Base-by-base conservation (phyloP, 2,888 invertebrate species). In the Linyphia triangularis region DNA sequence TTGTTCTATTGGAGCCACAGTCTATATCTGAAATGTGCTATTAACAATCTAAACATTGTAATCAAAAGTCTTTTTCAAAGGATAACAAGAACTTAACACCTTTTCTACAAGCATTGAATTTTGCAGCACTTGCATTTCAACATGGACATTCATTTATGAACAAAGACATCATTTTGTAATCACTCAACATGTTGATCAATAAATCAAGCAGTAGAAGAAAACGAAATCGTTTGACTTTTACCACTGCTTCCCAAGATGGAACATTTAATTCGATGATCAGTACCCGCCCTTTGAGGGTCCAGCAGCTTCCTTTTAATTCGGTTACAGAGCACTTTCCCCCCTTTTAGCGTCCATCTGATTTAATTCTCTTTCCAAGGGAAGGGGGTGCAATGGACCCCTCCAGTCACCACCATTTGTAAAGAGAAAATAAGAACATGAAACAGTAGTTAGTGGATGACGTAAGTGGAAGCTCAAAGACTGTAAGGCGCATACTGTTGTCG, bases 351-450 rank as follows among this genome's bases (percentile, higher is more conserved):
- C 81, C 59, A 43, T 19, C 82, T 82, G 82, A 82, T 82, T 82
- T 72, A 72, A 72, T 72, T 30, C 33, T 61, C 40, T 33, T 26
- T 19, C 70, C 57, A 26, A 24, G 26, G 37, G n/a, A n/a, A n/a
- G n/a, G n/a, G 16, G 65, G 69, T 67, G 69, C 30, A 51, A 24
- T 24, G 24, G 69, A 22, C 70, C 69, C 43, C 10, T 43, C 7
- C 59, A 59, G 59, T 59, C 69, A 10, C 22, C 19, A 28, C 72
- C 70, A 37, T 82, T 70, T 63, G 72, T 82, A 72, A 72, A 63
- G 82, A 82, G 82, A 72, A 82, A 82, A 82, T 82, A 82, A 82
- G 72, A 72, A 63, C 72, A 82, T 82, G 72, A 82, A 82, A 82
- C 30, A 63, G 72, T 82, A 82, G 82, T 82, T 82, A 82, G 82